Conservation (phyloP, 2,888 invertebrate genomes). For the Tachina grossa region DNA sequence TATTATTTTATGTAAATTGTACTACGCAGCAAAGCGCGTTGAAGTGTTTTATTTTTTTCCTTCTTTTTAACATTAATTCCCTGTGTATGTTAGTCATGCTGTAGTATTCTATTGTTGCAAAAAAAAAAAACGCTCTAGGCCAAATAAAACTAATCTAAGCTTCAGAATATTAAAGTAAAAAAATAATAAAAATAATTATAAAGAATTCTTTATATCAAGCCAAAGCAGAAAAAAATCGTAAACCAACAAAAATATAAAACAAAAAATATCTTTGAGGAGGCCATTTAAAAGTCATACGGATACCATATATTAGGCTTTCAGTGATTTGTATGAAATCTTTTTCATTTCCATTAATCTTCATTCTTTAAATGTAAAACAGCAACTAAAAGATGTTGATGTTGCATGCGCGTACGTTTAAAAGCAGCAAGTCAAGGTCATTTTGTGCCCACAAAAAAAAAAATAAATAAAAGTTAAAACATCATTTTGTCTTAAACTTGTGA, state of each 20-base stretch:
- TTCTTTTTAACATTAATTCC: background rate
- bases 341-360: constrained; percentile 64
- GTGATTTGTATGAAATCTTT: constrained; percentile 56
- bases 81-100: constrained; percentile 39
- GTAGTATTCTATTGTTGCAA: constrained; percentile 55
- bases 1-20: constrained; percentile 21
- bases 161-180: constrained; percentile 27
- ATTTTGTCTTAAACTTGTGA: constrained; percentile 50
- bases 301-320: constrained; percentile 33
- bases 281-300: constrained; percentile 47
- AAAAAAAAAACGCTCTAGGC: constrained; percentile 53
- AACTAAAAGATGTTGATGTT: constrained; percentile 24
- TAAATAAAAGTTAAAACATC: constrained; percentile 37
- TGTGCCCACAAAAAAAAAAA: constrained; percentile 28
- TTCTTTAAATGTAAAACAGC: constrained; percentile 35
- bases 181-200: constrained; percentile 10
- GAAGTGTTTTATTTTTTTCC: constrained; percentile 5
- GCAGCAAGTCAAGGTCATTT: constrained; percentile 70
- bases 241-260: constrained; percentile 44
- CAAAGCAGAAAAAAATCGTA: constrained; percentile 2
- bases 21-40: constrained; percentile 38
- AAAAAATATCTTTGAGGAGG: constrained; percentile 65
- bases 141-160: constrained; percentile 46
- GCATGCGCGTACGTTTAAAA: constrained; percentile 52
- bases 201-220: constrained; percentile 23